Evolutionary conservation across 2,888 invertebrate species (phyloP).

Genomic region (Alloplasta piceator): DNA sequence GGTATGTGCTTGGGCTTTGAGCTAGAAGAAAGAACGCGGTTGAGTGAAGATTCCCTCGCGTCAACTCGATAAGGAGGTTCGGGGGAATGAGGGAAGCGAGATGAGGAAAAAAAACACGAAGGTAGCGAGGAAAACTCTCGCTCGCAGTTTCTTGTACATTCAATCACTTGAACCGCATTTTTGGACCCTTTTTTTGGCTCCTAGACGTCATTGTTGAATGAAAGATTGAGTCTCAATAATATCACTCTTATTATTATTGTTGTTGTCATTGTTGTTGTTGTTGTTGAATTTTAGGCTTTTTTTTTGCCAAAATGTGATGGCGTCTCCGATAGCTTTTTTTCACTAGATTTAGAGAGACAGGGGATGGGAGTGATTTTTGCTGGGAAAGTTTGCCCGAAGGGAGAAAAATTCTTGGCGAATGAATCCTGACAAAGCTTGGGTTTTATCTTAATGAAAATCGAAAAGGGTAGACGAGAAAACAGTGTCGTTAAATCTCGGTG

Average conservation of each 20-base stretch:
- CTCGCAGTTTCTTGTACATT: conserved; percentile 31
- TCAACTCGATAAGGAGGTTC: conserved; percentile 48
- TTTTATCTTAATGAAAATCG: conserved; percentile 49
- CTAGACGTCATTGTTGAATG: conserved; percentile 18
- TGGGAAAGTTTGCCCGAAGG: conserved; percentile 20
- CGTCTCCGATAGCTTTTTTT: background rate
- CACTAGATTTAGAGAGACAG: background rate
- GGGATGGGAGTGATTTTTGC: background rate
- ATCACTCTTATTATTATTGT: background rate
- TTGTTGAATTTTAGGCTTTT: conserved; percentile 48
- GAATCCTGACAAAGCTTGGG: conserved; percentile 7
- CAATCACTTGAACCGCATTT: conserved; percentile 49
- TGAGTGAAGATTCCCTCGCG: conserved; percentile 57
- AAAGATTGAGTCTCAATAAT: conserved; percentile 18
- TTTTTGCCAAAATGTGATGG: conserved; percentile 33
- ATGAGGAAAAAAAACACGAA: conserved; percentile 15
- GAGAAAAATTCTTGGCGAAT: conserved; percentile 15
- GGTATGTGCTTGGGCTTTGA: conserved; percentile 32
- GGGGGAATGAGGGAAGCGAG: conserved; percentile 22
- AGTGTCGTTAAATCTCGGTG: conserved; percentile 10
- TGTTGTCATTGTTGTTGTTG: conserved; percentile 25
- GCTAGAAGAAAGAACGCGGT: conserved; percentile 55
- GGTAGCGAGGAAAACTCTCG: conserved; percentile 23
- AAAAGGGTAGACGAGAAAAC: background rate
- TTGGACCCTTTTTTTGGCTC: background rate